A percentile compares a stretch with the other conserved stretches of the same genome.
These are phyloP conservation scores for Stramonita haemastoma DNA, from an alignment of 2,888 invertebrate species.

Conservation along the genomic window DNA sequence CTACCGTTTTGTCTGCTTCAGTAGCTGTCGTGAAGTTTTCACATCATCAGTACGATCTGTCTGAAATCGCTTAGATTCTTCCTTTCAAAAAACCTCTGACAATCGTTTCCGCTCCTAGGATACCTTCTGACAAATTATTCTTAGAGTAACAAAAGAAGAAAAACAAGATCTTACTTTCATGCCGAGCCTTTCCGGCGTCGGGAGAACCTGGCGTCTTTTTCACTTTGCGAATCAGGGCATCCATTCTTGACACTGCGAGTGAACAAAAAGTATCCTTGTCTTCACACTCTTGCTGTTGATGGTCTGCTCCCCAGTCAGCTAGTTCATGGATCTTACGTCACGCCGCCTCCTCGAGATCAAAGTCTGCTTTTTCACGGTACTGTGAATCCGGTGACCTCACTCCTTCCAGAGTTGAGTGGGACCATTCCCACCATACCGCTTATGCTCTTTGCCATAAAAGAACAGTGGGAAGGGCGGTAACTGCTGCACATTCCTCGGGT, in stretches of 20 bases:
- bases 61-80: too few species aligned
- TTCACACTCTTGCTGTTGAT: neutral
- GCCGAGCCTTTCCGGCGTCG: conserved; percentile 33
- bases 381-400: conserved; percentile 19
- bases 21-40: too few species aligned
- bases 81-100: too few species aligned
- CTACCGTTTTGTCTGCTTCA: too few species aligned
- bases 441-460: neutral
- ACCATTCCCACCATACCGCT: conserved; percentile 7
- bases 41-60: too few species aligned
- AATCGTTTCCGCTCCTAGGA: too few species aligned
- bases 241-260: conserved; percentile 42
- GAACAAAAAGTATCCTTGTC: neutral
- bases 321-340: conserved; percentile 1
- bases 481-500: neutral
- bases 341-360: neutral
- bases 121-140: too few species aligned
- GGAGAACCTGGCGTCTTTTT: conserved; percentile 44
- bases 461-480: conserved; percentile 15
- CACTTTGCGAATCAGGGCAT: conserved; percentile 48
- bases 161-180: conserved; percentile 41
- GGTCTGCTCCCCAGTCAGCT: neutral
- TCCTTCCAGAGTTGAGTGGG: neutral
- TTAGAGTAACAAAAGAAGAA: too few species aligned
- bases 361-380: neutral